These are phyloP conservation scores for Trichoplusia ni DNA, from an alignment of 1,140 invertebrate species.

Conservation along the genomic window DNA sequence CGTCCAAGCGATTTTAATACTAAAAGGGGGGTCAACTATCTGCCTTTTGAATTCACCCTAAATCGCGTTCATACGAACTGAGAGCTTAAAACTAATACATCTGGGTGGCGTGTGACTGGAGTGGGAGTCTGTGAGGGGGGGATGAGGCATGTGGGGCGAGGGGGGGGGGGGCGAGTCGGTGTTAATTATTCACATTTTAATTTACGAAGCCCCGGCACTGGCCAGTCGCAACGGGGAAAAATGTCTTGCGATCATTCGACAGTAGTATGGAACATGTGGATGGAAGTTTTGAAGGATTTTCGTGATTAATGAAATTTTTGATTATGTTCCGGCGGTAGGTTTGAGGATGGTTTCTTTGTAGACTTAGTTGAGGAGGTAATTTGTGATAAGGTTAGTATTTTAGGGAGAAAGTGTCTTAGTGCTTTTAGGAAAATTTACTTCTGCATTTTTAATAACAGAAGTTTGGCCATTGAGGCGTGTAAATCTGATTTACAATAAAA, in stretches of 20 bases:
- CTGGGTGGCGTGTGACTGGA: constrained; percentile 53
- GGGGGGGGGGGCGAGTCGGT: constrained; percentile 42
- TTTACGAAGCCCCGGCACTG: constrained; percentile 69
- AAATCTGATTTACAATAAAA: too few species aligned
- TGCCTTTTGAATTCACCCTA: constrained; percentile 54
- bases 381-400: too few species aligned
- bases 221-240: constrained; percentile 63
- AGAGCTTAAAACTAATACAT: constrained; percentile 79
- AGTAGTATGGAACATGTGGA: constrained; percentile 50
- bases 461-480: too few species aligned
- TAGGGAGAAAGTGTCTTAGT: too few species aligned
- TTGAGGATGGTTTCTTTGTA: background rate
- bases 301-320: background rate
- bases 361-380: too few species aligned
- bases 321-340: background rate
- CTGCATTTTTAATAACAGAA: too few species aligned
- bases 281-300: constrained; percentile 27
- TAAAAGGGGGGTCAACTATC: constrained; percentile 58
- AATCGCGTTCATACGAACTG: constrained; percentile 66
- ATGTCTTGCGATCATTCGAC: constrained; percentile 75
- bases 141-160: constrained; percentile 31
- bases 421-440: too few species aligned
- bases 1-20: constrained; percentile 49
- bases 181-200: constrained; percentile 80
- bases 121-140: constrained; percentile 11